Conservation (phyloP, 1,140 invertebrate species). For the Paramacrobiotus metropolitanus region DNA sequence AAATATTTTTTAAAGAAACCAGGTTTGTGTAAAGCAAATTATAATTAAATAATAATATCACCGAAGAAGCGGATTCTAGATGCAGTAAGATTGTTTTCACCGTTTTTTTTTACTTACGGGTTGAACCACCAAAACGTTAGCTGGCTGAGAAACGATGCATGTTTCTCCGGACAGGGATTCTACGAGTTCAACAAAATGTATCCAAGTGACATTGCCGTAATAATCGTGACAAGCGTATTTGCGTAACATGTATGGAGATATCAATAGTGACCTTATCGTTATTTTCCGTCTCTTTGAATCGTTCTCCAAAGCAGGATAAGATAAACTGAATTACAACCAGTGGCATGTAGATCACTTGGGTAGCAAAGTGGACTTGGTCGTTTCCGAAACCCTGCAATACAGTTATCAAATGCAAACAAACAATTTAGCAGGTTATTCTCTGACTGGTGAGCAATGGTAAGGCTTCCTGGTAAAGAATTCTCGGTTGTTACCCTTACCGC, state of each 20-base stretch:
- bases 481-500: neutral
- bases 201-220: no score
- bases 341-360: neutral
- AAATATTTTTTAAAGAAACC: no score
- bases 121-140: constrained; percentile 8
- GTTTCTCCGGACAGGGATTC: constrained; percentile 7
- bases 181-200: neutral
- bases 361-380: neutral
- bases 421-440: no score
- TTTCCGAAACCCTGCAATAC: neutral
- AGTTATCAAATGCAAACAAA: no score
- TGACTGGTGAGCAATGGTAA: neutral
- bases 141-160: constrained; percentile 4
- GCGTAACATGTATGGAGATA: no score
- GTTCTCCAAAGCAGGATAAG: neutral
- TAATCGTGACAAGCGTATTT: no score
- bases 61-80: neutral
- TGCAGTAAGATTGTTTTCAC: no score
- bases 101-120: constrained; percentile 9
- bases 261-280: neutral
- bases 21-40: no score
- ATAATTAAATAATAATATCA: no score
- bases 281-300: neutral
- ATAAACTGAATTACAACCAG: neutral
- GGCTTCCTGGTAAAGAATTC: neutral